phyloP scores from a whole-genome alignment of 2,113 vertebrate species.

The Cyanoderma ruficeps region DNA sequence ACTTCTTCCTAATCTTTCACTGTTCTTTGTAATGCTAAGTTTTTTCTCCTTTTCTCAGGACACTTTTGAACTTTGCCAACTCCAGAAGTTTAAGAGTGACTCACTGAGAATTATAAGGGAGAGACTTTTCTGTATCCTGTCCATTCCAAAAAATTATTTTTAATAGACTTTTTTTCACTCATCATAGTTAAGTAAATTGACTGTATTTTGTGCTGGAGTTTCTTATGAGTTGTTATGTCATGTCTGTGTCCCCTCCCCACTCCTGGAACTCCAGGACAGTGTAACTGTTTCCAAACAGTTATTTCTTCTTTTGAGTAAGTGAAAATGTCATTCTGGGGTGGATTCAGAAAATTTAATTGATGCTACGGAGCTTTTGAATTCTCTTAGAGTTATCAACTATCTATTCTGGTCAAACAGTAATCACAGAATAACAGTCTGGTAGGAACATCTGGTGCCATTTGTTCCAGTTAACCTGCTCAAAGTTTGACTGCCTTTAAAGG shows the following conservation, averaged over 20 bases:
- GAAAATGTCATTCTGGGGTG: background rate
- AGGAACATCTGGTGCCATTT: background rate
- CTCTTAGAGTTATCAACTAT: background rate
- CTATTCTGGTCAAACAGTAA: background rate
- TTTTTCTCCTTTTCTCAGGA: background rate
- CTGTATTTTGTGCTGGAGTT: background rate
- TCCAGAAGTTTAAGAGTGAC: background rate
- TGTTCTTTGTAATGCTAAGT: background rate
- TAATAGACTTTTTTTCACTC: background rate
- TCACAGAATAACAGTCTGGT: background rate
- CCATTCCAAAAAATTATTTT: background rate
- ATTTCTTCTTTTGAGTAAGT: background rate
- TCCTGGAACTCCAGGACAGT: background rate
- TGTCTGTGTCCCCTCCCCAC: background rate
- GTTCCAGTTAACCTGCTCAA: background rate
- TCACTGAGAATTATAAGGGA: background rate
- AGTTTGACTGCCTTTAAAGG: background rate
- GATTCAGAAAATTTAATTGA: background rate
- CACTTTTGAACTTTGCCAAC: background rate
- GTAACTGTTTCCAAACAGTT: background rate
- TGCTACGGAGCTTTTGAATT: background rate
- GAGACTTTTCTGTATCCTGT: background rate
- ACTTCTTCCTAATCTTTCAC: background rate
- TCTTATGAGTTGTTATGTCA: background rate
- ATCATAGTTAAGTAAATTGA: background rate